phyloP scores from a whole-genome alignment of 1,140 invertebrate genomes.

The Trachymyrmex septentrionalis region DNA sequence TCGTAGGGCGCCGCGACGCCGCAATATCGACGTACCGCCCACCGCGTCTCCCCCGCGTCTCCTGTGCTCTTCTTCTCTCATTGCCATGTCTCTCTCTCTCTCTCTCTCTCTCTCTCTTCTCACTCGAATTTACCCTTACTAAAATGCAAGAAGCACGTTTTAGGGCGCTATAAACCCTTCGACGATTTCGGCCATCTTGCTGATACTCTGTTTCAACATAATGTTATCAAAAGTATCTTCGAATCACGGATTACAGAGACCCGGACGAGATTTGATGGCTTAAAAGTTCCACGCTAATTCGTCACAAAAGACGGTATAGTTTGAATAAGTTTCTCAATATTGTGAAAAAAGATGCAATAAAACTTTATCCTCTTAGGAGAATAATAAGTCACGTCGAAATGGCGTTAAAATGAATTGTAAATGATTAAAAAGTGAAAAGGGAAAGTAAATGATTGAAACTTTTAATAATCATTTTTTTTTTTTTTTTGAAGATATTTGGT shows the following conservation, averaged over 20 bases:
- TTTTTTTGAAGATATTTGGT: too few species aligned
- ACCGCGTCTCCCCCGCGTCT: conserved; percentile 66
- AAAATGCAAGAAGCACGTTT: conserved; percentile 32
- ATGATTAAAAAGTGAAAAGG: too few species aligned
- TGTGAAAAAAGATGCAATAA: neutral
- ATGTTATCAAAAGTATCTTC: neutral
- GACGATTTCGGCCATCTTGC: conserved; percentile 43
- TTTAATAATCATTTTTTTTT: too few species aligned
- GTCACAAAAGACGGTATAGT: neutral
- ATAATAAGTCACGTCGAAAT: too few species aligned
- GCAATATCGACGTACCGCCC: conserved; percentile 83
- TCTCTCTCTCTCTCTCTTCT: neutral
- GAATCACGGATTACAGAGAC: neutral
- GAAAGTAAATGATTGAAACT: too few species aligned
- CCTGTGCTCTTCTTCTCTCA: conserved; percentile 41
- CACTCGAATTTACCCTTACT: neutral
- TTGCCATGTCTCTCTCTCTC: conserved; percentile 5
- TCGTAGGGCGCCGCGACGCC: conserved; percentile 79
- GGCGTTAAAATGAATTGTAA: too few species aligned
- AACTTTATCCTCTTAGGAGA: too few species aligned
- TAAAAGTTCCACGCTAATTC: neutral
- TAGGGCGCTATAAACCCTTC: conserved; percentile 30
- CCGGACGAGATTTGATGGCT: neutral
- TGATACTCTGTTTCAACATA: neutral
- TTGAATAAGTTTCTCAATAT: neutral